These are phyloP conservation scores for Discoglossus pictus DNA, from an alignment of 2,797 vertebrate genomes.

Conservation along the genomic window DNA sequence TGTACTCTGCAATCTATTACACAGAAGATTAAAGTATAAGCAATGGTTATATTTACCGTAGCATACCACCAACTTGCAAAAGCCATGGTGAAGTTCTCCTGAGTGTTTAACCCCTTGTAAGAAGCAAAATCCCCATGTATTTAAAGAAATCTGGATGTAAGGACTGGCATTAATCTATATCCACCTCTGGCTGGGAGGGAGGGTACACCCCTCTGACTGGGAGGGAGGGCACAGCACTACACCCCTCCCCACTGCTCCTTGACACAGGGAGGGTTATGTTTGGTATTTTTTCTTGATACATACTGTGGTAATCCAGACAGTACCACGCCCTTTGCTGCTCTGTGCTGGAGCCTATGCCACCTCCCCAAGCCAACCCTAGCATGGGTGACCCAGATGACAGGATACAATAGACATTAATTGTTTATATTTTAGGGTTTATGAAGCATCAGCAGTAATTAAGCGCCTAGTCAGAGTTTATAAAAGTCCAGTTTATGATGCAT, in stretches of 20 bases:
- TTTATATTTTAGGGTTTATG: not conserved
- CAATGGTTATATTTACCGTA: constrained; percentile 38
- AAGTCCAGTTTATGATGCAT: no score
- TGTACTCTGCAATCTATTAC: no score
- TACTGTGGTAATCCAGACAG: not conserved
- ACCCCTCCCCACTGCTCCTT: constrained; percentile 12
- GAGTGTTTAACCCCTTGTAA: not conserved
- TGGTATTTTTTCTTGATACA: constrained; percentile 15
- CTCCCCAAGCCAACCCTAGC: not conserved
- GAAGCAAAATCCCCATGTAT: constrained; percentile 1
- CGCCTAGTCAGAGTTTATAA: no score
- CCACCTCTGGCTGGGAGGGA: constrained; percentile 14
- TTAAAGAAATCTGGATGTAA: not conserved
- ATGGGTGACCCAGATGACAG: not conserved
- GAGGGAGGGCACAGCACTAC: constrained; percentile 3
- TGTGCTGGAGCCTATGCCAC: constrained; percentile 4
- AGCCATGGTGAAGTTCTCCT: constrained; percentile 17
- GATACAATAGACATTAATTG: constrained; percentile 2
- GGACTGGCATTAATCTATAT: constrained; percentile 3
- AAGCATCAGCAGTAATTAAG: no score
- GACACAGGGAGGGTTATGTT: constrained; percentile 32
- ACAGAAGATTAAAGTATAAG: no score
- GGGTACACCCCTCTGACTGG: no score
- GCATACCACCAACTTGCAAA: constrained; percentile 48
- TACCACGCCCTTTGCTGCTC: constrained; percentile 27